phyloP scores from a whole-genome alignment of 2,113 vertebrate species.

The Oreochromis spilurus region DNA sequence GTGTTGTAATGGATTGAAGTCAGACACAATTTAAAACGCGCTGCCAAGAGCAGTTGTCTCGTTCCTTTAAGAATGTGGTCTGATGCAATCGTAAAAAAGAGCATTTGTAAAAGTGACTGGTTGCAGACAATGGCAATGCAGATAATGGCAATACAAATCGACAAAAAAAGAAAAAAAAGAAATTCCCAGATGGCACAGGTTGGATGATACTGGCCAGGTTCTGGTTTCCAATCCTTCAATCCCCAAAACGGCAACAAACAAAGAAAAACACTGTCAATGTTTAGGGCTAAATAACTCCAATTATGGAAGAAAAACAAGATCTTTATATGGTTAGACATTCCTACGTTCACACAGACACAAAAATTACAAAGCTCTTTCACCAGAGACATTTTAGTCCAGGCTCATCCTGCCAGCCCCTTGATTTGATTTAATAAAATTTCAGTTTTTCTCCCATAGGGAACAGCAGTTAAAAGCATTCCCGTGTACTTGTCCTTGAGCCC shows the following conservation, averaged over 20 bases:
- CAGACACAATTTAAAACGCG: not conserved
- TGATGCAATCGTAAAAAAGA: not conserved
- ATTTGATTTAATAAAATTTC: slow-evolving; percentile 43
- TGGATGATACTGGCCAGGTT: not conserved
- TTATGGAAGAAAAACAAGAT: not conserved
- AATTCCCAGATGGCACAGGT: not conserved
- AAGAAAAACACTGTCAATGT: not conserved
- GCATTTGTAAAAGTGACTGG: not conserved
- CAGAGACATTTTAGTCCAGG: not conserved
- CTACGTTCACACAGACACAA: not conserved
- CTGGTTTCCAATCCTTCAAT: not conserved
- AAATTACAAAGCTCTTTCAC: slow-evolving; percentile 7
- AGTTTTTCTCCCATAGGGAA: slow-evolving; percentile 5
- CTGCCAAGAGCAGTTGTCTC: not conserved
- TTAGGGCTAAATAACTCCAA: not conserved
- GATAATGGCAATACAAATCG: not conserved
- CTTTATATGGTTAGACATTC: not conserved
- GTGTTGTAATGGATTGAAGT: not conserved
- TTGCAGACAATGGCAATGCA: not conserved
- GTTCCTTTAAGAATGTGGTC: not conserved
- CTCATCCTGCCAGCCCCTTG: slow-evolving; percentile 17
- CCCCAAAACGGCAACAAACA: not conserved
- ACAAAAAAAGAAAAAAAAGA: not conserved
- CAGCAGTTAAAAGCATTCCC: slow-evolving; percentile 53
- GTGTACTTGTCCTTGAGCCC: slow-evolving; percentile 34